phyloP scores from a whole-genome alignment of 2,797 vertebrate species.

The Mormyrops boulengeri region DNA sequence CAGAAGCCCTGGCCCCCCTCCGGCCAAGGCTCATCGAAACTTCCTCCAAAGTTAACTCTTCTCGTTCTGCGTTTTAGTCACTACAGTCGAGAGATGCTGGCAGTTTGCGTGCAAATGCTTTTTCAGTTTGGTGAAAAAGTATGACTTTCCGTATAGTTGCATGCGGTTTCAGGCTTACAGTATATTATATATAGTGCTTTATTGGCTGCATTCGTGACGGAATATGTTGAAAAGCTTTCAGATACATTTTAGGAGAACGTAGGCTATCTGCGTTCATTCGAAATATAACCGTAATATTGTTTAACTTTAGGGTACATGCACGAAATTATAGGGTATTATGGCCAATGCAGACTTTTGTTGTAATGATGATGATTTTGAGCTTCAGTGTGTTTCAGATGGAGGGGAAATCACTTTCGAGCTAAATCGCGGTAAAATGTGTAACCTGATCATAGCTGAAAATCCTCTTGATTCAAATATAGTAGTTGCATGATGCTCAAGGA shows the following conservation, averaged over 20 bases:
- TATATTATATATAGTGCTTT: neutral
- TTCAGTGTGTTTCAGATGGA: neutral
- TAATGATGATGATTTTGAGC: neutral
- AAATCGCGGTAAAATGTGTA: neutral
- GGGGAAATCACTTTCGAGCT: neutral
- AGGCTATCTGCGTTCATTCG: neutral
- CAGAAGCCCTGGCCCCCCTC: neutral
- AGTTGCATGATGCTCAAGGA: neutral
- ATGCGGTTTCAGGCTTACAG: neutral
- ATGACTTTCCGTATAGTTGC: neutral
- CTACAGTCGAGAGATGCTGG: neutral
- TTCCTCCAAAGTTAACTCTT: slow-evolving; percentile 39
- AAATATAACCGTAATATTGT: neutral
- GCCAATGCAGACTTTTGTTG: neutral
- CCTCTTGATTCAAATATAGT: neutral
- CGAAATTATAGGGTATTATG: neutral
- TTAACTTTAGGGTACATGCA: neutral
- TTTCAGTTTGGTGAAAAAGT: neutral
- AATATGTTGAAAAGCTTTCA: neutral
- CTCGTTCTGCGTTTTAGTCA: slow-evolving; percentile 19
- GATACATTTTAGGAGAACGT: neutral
- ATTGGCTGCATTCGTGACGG: neutral
- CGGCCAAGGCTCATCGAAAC: slow-evolving; percentile 28
- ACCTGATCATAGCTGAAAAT: neutral
- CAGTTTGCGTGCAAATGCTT: neutral